Conservation (phyloP, 1,140 invertebrate genomes). For the Eumeta japonica region DNA sequence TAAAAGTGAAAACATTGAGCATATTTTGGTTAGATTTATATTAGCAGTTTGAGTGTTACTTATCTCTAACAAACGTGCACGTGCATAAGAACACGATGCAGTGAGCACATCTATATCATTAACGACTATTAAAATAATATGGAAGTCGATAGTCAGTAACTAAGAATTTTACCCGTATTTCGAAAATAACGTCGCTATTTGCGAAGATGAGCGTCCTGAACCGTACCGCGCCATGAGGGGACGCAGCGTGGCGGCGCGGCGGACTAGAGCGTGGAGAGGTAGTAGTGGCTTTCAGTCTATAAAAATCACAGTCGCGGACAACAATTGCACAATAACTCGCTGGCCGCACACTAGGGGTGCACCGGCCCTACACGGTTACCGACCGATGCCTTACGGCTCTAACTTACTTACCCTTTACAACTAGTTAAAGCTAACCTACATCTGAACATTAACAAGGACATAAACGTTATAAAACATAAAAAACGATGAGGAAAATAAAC, state of each 20-base stretch:
- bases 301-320: slow-evolving; percentile 57
- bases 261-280: slow-evolving; percentile 54
- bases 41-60: slow-evolving; percentile 27
- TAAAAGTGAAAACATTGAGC: slow-evolving; percentile 49
- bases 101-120: slow-evolving; percentile 44
- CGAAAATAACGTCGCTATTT: slow-evolving; percentile 39
- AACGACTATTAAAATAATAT: slow-evolving; percentile 51
- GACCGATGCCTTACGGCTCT: slow-evolving; percentile 18
- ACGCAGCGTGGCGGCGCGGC: slow-evolving; percentile 27
- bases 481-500: slow-evolving; percentile 45
- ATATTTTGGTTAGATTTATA: no score
- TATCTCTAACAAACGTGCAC: slow-evolving; percentile 36
- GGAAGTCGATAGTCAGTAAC: slow-evolving; percentile 41
- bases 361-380: slow-evolving; percentile 30
- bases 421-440: slow-evolving; percentile 51
- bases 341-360: slow-evolving; percentile 30
- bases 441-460: slow-evolving; percentile 45
- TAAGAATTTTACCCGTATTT: no score
- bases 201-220: slow-evolving; percentile 33
- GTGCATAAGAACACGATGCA: slow-evolving; percentile 35
- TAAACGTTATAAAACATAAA: slow-evolving; percentile 52
- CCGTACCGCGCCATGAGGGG: no score
- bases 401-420: slow-evolving; percentile 31
- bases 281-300: slow-evolving; percentile 56
- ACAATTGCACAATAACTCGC: slow-evolving; percentile 54